Percentiles rank a stretch among this genome's conserved stretches.
These are phyloP conservation scores for Turritopsis dohrnii DNA, from an alignment of 30 jellyfish, hydroid and myxozoan genomes.

Conservation along the genomic window DNA sequence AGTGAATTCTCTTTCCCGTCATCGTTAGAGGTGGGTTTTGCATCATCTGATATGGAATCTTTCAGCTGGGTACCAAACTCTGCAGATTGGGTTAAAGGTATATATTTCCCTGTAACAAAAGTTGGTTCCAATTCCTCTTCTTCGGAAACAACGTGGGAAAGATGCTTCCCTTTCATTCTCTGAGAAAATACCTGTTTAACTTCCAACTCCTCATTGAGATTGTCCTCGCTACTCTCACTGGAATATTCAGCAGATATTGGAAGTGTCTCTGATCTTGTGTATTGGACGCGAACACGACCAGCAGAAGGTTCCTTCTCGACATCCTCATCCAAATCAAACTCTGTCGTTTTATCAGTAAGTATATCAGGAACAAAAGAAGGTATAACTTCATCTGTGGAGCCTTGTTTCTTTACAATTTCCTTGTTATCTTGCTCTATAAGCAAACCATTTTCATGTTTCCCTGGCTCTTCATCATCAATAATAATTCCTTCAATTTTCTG, in stretches of 20 bases:
- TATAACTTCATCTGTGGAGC: too few species aligned
- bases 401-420: too few species aligned
- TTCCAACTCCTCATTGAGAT: not conserved
- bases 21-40: not conserved
- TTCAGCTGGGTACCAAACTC: not conserved
- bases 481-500: not conserved
- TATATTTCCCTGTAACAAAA: not conserved
- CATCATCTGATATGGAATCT: not conserved
- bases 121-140: slow-evolving; percentile 3
- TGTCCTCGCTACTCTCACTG: not conserved
- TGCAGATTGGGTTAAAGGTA: not conserved
- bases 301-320: not conserved
- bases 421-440: too few species aligned
- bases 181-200: slow-evolving; percentile 6
- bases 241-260: not conserved
- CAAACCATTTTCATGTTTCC: too few species aligned
- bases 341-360: not conserved
- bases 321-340: not conserved
- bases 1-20: not conserved
- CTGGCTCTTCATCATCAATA: not conserved
- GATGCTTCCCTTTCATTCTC: not conserved
- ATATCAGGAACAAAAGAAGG: not conserved
- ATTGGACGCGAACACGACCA: not conserved
- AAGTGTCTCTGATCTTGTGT: not conserved
- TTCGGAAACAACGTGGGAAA: slow-evolving; percentile 1